Percentiles rank a stretch among this genome's conserved stretches.
Evolutionary conservation across 2,888 invertebrate species (phyloP).

Genomic region (Andrena flavipes): DNA sequence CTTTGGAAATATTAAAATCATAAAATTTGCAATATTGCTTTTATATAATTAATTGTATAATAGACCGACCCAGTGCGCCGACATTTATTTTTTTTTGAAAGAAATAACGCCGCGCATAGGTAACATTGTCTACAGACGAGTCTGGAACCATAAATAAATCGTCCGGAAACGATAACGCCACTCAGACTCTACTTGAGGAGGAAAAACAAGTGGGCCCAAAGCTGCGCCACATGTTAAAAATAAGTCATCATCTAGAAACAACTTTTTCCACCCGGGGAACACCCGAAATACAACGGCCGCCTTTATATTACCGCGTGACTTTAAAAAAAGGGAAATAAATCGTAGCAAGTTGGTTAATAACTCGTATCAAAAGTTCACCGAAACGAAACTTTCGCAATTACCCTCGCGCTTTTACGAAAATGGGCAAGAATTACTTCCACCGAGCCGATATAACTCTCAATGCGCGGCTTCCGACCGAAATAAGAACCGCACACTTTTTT

Average conservation of each 20-base stretch:
- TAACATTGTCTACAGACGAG: constrained; percentile 59
- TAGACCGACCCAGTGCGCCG: no score
- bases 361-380: constrained; percentile 51
- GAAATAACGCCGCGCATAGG: constrained; percentile 16
- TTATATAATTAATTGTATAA: no score
- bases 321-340: constrained; percentile 43
- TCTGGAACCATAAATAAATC: constrained; percentile 75
- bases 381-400: constrained; percentile 60
- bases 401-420: constrained; percentile 48
- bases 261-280: constrained; percentile 32
- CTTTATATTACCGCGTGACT: constrained; percentile 27
- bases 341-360: constrained; percentile 50
- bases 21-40: no score
- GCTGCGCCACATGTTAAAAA: constrained; percentile 61
- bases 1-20: no score
- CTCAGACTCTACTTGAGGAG: constrained; percentile 26
- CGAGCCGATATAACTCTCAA: constrained; percentile 34
- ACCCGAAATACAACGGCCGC: constrained; percentile 43
- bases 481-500: constrained; percentile 35
- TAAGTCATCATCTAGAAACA: constrained; percentile 59
- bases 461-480: constrained; percentile 20
- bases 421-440: constrained; percentile 41
- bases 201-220: constrained; percentile 47
- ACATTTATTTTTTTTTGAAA: no score
- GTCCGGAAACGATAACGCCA: constrained; percentile 49